A percentile compares a stretch with the other conserved stretches of the same genome.
phyloP scores from a whole-genome alignment of 2,888 invertebrate species.

The Chloroclystis v-ata region DNA sequence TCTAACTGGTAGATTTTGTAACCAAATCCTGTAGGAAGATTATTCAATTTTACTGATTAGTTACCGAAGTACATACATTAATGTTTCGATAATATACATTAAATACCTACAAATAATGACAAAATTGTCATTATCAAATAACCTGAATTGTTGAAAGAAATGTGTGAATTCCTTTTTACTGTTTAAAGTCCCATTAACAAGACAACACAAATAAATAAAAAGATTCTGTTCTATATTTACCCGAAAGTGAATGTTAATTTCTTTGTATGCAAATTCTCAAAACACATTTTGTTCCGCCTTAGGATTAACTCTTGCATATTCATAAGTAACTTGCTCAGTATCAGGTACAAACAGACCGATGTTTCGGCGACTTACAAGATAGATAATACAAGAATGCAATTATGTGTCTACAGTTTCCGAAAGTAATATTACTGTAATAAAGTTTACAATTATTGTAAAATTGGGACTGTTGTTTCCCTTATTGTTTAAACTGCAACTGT shows the following conservation, averaged over 20 bases:
- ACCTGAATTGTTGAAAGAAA: too few relatives aligned
- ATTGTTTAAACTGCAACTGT: conserved; percentile 42
- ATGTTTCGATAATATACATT: too few relatives aligned
- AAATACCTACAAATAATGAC: too few relatives aligned
- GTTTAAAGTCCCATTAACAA: background rate
- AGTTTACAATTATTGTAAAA: conserved; percentile 45
- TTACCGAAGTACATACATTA: too few relatives aligned
- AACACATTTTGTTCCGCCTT: conserved; percentile 7
- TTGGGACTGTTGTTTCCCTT: conserved; percentile 34
- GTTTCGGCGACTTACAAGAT: conserved; percentile 50
- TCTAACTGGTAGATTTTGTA: too few relatives aligned
- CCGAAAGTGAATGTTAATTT: conserved; percentile 13
- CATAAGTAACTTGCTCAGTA: conserved; percentile 32
- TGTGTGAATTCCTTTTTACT: too few relatives aligned
- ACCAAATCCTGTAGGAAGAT: too few relatives aligned
- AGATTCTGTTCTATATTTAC: conserved; percentile 3
- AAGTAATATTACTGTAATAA: conserved; percentile 15
- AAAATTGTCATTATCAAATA: too few relatives aligned
- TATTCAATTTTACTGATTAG: too few relatives aligned
- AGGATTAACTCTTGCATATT: conserved; percentile 43
- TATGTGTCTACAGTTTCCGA: conserved; percentile 13
- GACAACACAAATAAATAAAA: background rate
- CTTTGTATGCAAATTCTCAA: conserved; percentile 18
- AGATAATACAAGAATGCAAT: conserved; percentile 48
- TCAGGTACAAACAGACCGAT: conserved; percentile 46